Evolutionary conservation across 2,797 vertebrate species (phyloP).

Genomic region (Lithobates sylvaticus): DNA sequence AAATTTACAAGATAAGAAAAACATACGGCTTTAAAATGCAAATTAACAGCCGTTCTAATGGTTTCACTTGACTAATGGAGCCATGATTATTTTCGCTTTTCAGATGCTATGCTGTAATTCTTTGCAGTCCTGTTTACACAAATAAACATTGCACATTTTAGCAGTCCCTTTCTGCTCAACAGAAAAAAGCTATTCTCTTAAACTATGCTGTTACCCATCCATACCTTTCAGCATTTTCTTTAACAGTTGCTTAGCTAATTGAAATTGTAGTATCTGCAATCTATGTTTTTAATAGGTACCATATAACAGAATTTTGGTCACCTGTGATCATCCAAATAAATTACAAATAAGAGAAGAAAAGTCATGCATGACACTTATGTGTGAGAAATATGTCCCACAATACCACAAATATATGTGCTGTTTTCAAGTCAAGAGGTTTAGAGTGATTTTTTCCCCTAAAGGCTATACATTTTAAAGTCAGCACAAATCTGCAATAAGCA

Average conservation of each 20-base stretch:
- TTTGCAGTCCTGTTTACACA: constrained; percentile 54
- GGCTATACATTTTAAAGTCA: constrained; percentile 31
- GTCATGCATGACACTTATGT: constrained; percentile 44
- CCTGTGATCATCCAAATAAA: constrained; percentile 43
- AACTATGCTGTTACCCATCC: constrained; percentile 42
- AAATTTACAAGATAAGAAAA: constrained; percentile 64
- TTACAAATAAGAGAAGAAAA: constrained; percentile 37
- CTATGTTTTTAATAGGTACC: constrained; percentile 46
- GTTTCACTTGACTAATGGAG: constrained; percentile 60
- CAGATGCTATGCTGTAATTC: constrained; percentile 37
- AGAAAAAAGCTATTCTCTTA: constrained; percentile 23
- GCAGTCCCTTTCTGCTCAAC: neutral
- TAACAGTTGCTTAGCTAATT: constrained; percentile 38
- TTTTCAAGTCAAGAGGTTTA: constrained; percentile 31
- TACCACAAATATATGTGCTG: constrained; percentile 34
- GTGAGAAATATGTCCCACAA: constrained; percentile 36
- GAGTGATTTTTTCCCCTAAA: constrained; percentile 4
- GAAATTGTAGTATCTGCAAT: constrained; percentile 27
- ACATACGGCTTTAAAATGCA: constrained; percentile 63
- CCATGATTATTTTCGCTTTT: constrained; percentile 54
- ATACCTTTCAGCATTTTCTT: constrained; percentile 52
- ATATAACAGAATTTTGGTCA: constrained; percentile 48
- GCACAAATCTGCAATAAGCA: constrained; percentile 22
- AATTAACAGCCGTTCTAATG: constrained; percentile 56
- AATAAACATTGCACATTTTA: constrained; percentile 50